These are phyloP conservation scores for Upupa epops DNA, from an alignment of 2,113 vertebrate genomes.

Conservation along the genomic window DNA sequence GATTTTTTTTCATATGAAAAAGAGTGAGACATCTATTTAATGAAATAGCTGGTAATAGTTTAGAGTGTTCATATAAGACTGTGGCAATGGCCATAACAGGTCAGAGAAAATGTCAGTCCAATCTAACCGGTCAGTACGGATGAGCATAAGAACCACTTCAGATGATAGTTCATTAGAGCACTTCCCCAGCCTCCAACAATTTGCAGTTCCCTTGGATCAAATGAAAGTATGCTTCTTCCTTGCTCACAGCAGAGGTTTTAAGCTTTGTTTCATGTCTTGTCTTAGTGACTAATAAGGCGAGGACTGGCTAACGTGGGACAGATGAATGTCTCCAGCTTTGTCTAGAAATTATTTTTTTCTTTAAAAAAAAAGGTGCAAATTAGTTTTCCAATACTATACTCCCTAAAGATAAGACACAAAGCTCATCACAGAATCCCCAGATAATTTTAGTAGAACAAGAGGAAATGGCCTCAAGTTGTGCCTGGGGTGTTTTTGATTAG, in stretches of 20 bases:
- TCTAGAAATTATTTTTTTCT: not conserved
- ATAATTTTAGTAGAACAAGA: not conserved
- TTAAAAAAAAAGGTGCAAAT: not conserved
- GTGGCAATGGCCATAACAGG: not conserved
- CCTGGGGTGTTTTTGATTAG: too few relatives aligned
- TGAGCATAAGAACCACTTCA: not conserved
- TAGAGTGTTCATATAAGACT: not conserved
- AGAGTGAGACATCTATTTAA: not conserved
- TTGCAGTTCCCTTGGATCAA: not conserved
- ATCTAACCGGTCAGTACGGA: not conserved
- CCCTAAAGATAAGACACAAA: not conserved
- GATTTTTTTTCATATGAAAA: not conserved
- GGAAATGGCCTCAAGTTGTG: too few relatives aligned
- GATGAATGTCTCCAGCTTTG: not conserved
- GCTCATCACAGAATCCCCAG: rapidly evolving
- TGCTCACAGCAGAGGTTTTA: not conserved
- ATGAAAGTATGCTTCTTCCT: not conserved
- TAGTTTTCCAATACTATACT: not conserved
- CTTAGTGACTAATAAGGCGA: not conserved
- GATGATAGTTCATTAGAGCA: not conserved
- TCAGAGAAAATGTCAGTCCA: not conserved
- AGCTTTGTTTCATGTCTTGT: not conserved
- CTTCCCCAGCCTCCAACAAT: not conserved
- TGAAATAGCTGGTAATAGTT: not conserved
- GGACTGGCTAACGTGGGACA: not conserved